Conservation (phyloP, 2,113 vertebrate genomes). For the Datnioides undecimradiatus region DNA sequence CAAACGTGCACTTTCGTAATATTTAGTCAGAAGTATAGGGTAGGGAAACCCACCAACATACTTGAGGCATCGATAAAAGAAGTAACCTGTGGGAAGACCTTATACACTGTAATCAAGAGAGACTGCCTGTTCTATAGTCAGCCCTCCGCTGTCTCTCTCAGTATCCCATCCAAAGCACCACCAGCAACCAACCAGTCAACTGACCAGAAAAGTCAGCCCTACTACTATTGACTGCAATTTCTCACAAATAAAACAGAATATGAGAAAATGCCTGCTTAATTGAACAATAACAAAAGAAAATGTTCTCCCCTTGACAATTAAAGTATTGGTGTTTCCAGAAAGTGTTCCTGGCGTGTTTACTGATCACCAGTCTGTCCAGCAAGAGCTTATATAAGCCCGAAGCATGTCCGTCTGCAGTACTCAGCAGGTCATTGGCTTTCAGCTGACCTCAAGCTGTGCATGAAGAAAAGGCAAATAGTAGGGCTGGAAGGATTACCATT, state of each 20-base stretch:
- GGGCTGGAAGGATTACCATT: neutral
- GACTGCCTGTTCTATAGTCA: too few species aligned
- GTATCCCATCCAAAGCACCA: too few species aligned
- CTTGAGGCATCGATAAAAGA: too few species aligned
- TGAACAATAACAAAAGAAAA: neutral
- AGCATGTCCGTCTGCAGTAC: neutral
- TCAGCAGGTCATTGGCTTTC: slow-evolving; percentile 5
- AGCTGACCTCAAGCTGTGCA: slow-evolving; percentile 11
- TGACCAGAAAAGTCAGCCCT: too few species aligned
- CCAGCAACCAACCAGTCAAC: too few species aligned
- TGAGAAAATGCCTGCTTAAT: neutral
- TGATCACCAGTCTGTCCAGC: too few species aligned
- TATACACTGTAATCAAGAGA: too few species aligned
- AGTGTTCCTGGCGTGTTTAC: neutral
- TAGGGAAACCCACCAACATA: neutral
- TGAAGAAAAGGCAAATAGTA: slow-evolving; percentile 11
- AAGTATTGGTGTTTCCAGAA: neutral
- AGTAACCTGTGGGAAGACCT: too few species aligned
- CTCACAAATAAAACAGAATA: neutral
- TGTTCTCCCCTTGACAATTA: neutral
- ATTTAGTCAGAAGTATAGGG: neutral
- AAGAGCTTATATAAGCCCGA: neutral
- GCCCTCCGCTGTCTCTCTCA: too few species aligned
- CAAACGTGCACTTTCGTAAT: neutral
- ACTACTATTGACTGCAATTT: neutral